Evolutionary conservation across 2,797 vertebrate genomes (phyloP), one percentile per base, ranked within the genome.

Genomic region (Anomalospiza imberbis): DNA sequence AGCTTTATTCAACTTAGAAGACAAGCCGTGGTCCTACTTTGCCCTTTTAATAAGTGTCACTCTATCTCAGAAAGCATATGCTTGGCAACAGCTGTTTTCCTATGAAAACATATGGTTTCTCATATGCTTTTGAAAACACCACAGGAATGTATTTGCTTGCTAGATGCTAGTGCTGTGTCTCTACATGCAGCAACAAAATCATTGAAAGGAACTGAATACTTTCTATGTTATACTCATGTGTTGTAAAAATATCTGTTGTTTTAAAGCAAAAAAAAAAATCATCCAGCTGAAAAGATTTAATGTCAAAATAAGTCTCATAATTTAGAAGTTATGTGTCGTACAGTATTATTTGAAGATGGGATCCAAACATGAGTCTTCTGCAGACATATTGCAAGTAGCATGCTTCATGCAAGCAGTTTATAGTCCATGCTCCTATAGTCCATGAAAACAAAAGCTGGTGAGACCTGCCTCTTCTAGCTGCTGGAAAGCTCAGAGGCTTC

Each of bases 1-100:
- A 72, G 63, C 57, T 94, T 77, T 61, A 74, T 65, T 88, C 71
- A 68, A 55, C 77, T 93, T 66, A 96, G 72, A 83, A 95, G 74
- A 80, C 34, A 58, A 94, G 73, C 36, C 13, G 0, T 66, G 78
- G 65, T 90, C 87, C 53, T 91, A 62, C 86, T 78, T 75, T 86
- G 71, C 47, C 62, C 44, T 58, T 87, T 85, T 70, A 82, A 77
- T 84, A 92, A 93, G 82, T 85, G 47, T 85, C 94, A 83, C 65
- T 89, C 88, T 94, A 47, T 90, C 68, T 79, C 81, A 85, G 88
- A 83, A 97, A 93, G 67, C 88, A 75, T 75, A 88, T 80, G 83
- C 81, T 93, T 88, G 20, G 55, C 94, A 94, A 96, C 95, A 89
- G 87, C 90, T 96, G 94, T 85, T 97, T 97, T 94, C 74, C 77